Evolutionary conservation across 2,888 invertebrate genomes (phyloP), one percentile per base, ranked within the genome.

Genomic region (Zaprionus bogoriensis): DNA sequence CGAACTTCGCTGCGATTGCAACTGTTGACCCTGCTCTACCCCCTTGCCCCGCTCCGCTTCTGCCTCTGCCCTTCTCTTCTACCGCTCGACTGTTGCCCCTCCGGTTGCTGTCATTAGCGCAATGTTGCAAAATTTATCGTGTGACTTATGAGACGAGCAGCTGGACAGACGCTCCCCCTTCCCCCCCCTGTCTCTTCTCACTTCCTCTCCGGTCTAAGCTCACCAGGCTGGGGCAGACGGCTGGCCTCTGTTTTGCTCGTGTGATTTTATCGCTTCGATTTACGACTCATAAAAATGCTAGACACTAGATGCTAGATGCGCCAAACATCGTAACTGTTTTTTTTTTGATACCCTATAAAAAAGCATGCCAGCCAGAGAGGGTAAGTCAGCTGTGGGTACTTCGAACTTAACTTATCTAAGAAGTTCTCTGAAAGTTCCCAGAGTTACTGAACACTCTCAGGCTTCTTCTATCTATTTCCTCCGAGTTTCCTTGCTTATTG

Each of bases 51-150:
- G 17, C 20, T 28, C 19, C 23, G 10, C 5, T 12, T 17, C 9
- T 28, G 10, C n/a, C n/a, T n/a, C 30, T 23, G 17, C 0, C 46
- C 25, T 23, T 17, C 22, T 30, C 32, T 7, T 20, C 41, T 10
- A 19, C 25, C 10, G 2, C 23, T 9, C 39, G 5, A 2, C 38
- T 2, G 3, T n/a, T 20, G 10, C 48, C 28, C 38, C 38, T 47
- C n/a, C 48, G 62, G 65, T 51, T 59, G 69, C 73, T 71, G 83
- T 87, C 87, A 83, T 83, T 83, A 83, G 83, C 83, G 83, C 88
- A 80, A 77, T 83, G 88, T 87, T 87, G 84, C 87, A 70, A 80
- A 83, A 83, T 83, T 87, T 83, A 83, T 87, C 81, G 87, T 82
- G 85, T 72, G 73, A 85, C 87, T 78, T 87, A 65, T 66, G 78